Evolutionary conservation across 2,888 invertebrate species (phyloP).

Genomic region (Xestobium rufovillosum): DNA sequence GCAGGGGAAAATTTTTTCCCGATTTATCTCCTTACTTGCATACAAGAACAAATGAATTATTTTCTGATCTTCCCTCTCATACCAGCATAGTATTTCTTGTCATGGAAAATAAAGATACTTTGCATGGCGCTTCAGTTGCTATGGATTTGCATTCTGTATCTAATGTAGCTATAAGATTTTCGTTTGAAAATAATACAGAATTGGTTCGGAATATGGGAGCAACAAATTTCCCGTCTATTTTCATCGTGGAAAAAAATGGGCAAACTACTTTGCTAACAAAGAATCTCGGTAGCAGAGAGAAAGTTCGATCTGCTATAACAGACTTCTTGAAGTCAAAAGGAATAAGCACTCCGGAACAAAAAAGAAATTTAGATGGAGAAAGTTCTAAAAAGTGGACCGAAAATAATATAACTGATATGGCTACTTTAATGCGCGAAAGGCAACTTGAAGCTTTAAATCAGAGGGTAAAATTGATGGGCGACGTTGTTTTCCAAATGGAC

Average conservation of each 20-base stretch:
- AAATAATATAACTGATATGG: conserved; percentile 34
- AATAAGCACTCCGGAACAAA: conserved; percentile 30
- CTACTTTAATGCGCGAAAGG: conserved; percentile 29
- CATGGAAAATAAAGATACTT: conserved; percentile 57
- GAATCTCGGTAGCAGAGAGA: conserved; percentile 40
- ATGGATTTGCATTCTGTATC: conserved; percentile 56
- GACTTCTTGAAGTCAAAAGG: conserved; percentile 43
- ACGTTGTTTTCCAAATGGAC: conserved; percentile 76
- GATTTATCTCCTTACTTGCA: conserved; percentile 54
- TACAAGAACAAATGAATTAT: conserved; percentile 38
- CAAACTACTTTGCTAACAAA: no score
- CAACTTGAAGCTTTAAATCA: conserved; percentile 33
- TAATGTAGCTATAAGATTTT: conserved; percentile 52
- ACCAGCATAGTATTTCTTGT: conserved; percentile 52
- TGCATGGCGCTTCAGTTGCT: conserved; percentile 57
- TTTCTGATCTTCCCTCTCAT: background rate
- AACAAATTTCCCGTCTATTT: conserved; percentile 49
- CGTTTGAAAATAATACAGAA: conserved; percentile 47
- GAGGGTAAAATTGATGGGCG: conserved; percentile 41
- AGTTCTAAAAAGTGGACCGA: conserved; percentile 47
- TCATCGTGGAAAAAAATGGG: conserved; percentile 44
- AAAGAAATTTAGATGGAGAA: conserved; percentile 28
- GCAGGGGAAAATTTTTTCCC: conserved; percentile 55
- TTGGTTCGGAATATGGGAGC: conserved; percentile 46
- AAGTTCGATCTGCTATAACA: conserved; percentile 47